Base-by-base conservation (phyloP, 2,797 vertebrate genomes). In the Trematomus bernacchii region DNA sequence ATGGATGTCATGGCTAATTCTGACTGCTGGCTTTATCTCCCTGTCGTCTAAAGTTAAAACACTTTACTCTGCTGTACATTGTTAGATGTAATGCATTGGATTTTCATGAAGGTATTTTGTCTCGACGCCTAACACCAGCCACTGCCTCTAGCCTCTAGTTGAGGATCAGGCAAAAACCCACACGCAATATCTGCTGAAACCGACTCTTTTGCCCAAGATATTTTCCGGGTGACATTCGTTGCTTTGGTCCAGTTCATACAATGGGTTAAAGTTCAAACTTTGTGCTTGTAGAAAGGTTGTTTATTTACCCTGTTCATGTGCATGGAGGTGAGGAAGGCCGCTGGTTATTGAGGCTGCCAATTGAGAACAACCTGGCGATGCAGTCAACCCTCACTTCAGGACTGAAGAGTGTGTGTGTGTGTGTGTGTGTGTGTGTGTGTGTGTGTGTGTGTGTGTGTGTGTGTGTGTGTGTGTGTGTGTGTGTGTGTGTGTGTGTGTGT, bases 311-410 rank as follows among this genome's bases (percentile, higher is more conserved):
- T 69, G 53, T 54, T 67, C 54, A 76, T n/a, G 3, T 48, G 53
- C 71, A 51, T 65, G 43, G 44, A 77, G 60, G 48, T 14, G 62
- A 66, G 51, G 62, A 52, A 58, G 57, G 44, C 66, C n/a, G 42
- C 71, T 18, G 30, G 66, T 44, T 76, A 27, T 71, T 30, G 43
- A 42, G 44, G 66, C 75, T 70, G 71, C 78, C 84, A 87, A 87
- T 89, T 46, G 54, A 66, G 50, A 48, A 48, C 69, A 48, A 82
- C 63, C 69, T 83, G 76, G 55, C 40, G 16, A 51, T 68, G 58
- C 58, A 44, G 62, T 84, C 67, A 73, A 66, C 79, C 67, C 50
- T 67, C 21, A 16, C 77, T 80, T 64, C 72, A 70, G 52, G 66
- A 66, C 72, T 19, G 30, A 2, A n/a, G n/a, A n/a, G 33, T 8